A percentile compares a stretch with the other conserved stretches of the same genome.
Conservation (phyloP, 2,888 invertebrate genomes). For the Anthrax anthrax region DNA sequence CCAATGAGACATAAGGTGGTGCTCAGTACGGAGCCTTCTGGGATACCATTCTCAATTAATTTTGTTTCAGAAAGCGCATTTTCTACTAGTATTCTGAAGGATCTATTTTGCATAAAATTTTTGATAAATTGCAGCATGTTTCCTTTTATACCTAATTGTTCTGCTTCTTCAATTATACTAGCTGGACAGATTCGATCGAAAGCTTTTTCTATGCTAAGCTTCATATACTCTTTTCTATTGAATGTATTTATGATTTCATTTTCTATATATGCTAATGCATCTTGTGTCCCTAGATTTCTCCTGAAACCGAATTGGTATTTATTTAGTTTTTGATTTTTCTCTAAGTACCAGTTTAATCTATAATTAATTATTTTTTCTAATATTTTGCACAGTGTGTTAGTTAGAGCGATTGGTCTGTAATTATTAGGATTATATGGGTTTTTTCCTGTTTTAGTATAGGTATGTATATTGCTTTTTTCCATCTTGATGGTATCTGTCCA, state of each 20-base stretch:
- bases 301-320: background rate
- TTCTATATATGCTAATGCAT: background rate
- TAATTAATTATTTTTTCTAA: conserved; percentile 3
- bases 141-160: background rate
- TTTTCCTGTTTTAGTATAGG: background rate
- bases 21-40: background rate
- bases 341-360: background rate
- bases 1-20: background rate
- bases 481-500: background rate
- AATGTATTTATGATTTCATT: background rate
- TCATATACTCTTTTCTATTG: background rate
- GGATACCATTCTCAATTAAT: background rate
- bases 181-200: background rate
- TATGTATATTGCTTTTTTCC: background rate
- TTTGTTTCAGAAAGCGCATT: background rate
- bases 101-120: background rate
- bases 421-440: background rate
- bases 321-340: background rate
- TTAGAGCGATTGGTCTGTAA: conserved; percentile 1
- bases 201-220: conserved; percentile 1
- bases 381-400: background rate
- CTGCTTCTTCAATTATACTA: background rate
- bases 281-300: background rate
- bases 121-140: background rate
- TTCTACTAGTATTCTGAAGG: background rate